Evolutionary conservation across 2,888 invertebrate genomes (phyloP), one percentile per base, ranked within the genome.

Genomic region (Apodemia mormo): DNA sequence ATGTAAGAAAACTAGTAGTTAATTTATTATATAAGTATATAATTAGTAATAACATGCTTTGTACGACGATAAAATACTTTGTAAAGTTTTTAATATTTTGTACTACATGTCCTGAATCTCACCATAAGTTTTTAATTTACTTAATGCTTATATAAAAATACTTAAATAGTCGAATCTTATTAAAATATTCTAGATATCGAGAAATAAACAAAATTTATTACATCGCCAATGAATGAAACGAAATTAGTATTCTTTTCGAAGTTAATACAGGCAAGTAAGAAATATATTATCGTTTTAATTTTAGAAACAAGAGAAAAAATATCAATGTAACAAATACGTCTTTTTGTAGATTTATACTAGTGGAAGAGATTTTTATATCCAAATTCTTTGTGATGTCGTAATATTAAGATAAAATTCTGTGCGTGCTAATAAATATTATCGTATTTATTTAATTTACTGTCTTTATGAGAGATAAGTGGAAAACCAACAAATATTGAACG

Each of bases 311-410:
- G 90, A 86, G 89, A 89, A 89, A 49, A 82, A 88, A 88, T 85
- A 88, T 89, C 82, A 79, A 93, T 91, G 90, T 92, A 92, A 86
- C 85, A 83, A 82, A 87, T 83, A 92, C 90, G 92, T 88, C 90
- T 89, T 89, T 92, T 92, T 83, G 85, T 86, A 87, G 90, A 86
- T 90, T 89, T 88, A 79, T 85, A 87, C 85, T 87, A 90, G 87
- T 88, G 85, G 86, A 89, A 88, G 90, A 84, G 90, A 90, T 93
- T 92, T 92, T 92, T 90, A 88, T 88, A 87, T 91, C 92, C 86
- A 93, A 93, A 93, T 93, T 93, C 88, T 91, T 92, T 93, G 93
- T 93, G 93, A 92, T 93, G 92, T 49, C 49, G 49, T 90, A 86
- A 85, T 91, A 92, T 89, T 83, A 83, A 14, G 80, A 85, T 87